Conservation (phyloP, 2,888 invertebrate species). For the Acanthoscelides obtectus region DNA sequence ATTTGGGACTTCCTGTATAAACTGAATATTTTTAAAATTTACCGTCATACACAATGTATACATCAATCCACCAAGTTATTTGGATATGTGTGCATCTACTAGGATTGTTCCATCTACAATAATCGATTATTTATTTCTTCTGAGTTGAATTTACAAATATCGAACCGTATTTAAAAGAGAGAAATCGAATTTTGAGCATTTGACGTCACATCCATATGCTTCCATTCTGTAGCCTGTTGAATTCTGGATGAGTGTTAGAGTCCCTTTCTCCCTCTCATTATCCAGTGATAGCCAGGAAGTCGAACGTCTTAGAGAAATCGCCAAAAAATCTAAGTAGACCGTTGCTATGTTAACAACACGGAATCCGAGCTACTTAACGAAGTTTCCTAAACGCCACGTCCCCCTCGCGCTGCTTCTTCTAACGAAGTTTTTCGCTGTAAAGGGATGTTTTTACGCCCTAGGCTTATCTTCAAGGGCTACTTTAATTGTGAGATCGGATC, state of each 20-base stretch:
- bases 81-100: too few species aligned
- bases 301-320: neutral
- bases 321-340: slow-evolving; percentile 34
- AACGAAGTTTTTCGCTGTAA: slow-evolving; percentile 44
- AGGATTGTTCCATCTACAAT: too few species aligned
- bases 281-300: neutral
- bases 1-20: too few species aligned
- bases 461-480: slow-evolving; percentile 49
- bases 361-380: slow-evolving; percentile 36
- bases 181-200: too few species aligned
- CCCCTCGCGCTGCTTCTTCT: slow-evolving; percentile 21
- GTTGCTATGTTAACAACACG: slow-evolving; percentile 38
- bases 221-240: neutral
- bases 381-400: slow-evolving; percentile 27
- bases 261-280: neutral
- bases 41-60: too few species aligned
- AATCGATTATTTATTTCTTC: too few species aligned
- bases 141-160: too few species aligned
- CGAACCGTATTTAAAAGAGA: too few species aligned
- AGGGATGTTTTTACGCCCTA: slow-evolving; percentile 47
- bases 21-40: too few species aligned
- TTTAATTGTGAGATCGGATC: slow-evolving; percentile 40
- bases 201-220: too few species aligned
- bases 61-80: too few species aligned
- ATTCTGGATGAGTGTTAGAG: neutral